Base-by-base conservation (phyloP, 1,140 invertebrate species). In the Trypoxylus dichotomus region DNA sequence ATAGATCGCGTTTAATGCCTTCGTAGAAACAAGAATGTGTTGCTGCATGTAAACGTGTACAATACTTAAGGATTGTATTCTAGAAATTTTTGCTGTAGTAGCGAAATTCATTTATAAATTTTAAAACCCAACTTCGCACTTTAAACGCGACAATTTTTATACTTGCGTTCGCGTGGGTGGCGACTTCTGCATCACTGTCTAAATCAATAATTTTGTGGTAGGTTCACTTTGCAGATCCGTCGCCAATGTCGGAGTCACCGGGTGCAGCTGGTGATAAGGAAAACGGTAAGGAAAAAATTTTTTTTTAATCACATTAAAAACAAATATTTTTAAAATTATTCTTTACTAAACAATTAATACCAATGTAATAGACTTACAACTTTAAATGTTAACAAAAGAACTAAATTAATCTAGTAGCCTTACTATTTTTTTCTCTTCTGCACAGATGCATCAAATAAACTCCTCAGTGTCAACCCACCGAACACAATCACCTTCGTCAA, bases 401-500 rank as follows among this genome's bases (percentile, higher is more conserved):
- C 5, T 8, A 37, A 37, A 5, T 0, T 37, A 37, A 37, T 37
- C 32, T 37, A 37, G 32, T 37, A 37, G 32, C 5, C 32, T 5
- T n/a, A n/a, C n/a, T n/a, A n/a, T n/a, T n/a, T n/a, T 8, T 37
- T 37, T 8, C 5, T 37, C 32, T 37, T 8, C 32, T 37, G 5
- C 10, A 3, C 25, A 75, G 74, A 75, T 47, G 10, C 74, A 10
- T 47, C 74, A 7, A 75, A 75, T 19, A 75, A 75, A 75, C 21
- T 78, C 84, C 77, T 91, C 81, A 81, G 86, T 82, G 83, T 92
- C 6, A 86, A 82, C 63, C 91, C 91, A 1, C 87, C 89, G 47
- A 91, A 91, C 80, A 86, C 89, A 15, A 90, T 94, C 54, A 83
- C 88, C 13, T 94, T 94, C 81, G 89, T 87, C 78, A 90, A 85